Base-by-base conservation (phyloP, 2,888 invertebrate species). In the Penaeus monodon region DNA sequence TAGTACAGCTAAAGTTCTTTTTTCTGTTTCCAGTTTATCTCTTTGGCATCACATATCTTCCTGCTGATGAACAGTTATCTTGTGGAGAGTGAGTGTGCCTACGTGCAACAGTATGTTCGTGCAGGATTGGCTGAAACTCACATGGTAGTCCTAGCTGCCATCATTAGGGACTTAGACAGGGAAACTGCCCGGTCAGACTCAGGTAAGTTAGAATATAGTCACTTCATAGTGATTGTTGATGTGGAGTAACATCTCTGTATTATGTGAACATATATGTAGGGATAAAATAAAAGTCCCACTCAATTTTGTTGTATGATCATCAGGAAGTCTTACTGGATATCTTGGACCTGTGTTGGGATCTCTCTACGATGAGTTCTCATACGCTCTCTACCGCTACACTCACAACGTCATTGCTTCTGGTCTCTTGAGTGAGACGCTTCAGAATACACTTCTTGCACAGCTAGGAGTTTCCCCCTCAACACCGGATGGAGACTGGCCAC, bases 141-240 rank as follows among this genome's bases (percentile, higher is more conserved):
- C 92, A 97, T 97, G 94, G 95, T 96, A 20, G 94, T 97, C 90
- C 94, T 98, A 88, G 96, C 98, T 0, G 96, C 96, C 14, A 95
- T 98, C 77, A 95, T 98, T 81, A 95, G 96, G 91, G 98, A 98
- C 92, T 94, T 98, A 84, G 98, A 98, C 93, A 94, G 96, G 82
- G 98, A 98, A 93, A 96, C 96, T 2, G 95, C 97, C 12, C 94
- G 96, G 84, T 96, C 96, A 10, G 97, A 97, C 91, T 95, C 95
- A 73, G 88, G 88, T 88, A 78, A 78, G 49, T 29, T 77, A 27
- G 20, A 38, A 27, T 27, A 27, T 17, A 38, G 77, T n/a, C 20
- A 14, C 20, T 17, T 57, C 57, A 57, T 57, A 3, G 14, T 57
- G 17, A 17, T 57, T 57, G 57, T 20, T 57, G 17, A 14, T 17